A percentile compares a stretch with the other conserved stretches of the same genome.
Conservation (phyloP, 1,140 invertebrate species). For the Philotrypesis tridentata region DNA sequence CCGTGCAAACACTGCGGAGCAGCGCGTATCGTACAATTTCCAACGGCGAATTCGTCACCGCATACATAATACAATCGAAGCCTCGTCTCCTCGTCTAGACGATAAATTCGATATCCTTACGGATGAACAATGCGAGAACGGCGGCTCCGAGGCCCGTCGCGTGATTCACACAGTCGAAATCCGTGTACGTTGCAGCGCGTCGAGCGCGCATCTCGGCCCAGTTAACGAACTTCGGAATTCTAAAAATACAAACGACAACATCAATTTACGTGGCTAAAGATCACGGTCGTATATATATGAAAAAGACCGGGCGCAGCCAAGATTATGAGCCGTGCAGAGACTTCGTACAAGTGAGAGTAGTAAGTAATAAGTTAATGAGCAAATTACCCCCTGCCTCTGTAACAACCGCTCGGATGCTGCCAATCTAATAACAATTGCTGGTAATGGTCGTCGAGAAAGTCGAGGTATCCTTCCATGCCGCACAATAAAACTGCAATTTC, state of each 20-base stretch:
- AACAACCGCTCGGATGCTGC: slow-evolving; percentile 63
- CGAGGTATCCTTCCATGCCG: slow-evolving; percentile 67
- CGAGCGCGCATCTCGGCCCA: slow-evolving; percentile 1
- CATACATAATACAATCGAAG: no score
- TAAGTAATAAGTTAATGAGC: neutral
- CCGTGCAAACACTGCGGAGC: no score
- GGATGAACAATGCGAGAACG: slow-evolving; percentile 58
- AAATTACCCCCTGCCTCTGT: slow-evolving; percentile 53
- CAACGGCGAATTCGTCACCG: no score
- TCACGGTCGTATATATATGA: no score
- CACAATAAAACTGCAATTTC: slow-evolving; percentile 63
- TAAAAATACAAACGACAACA: neutral
- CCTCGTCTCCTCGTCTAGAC: neutral
- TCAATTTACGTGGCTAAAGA: no score
- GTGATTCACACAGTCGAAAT: slow-evolving; percentile 64
- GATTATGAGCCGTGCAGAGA: no score
- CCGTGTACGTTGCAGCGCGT: slow-evolving; percentile 55
- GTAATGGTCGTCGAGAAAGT: slow-evolving; percentile 62
- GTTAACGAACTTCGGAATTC: neutral
- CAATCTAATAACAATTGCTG: slow-evolving; percentile 58
- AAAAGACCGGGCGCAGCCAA: no score
- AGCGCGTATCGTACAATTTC: no score
- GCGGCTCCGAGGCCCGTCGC: slow-evolving; percentile 60
- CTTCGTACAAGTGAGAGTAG: no score
- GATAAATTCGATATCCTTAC: slow-evolving; percentile 58